Percentiles rank a stretch among this genome's conserved stretches.
Evolutionary conservation across 2,113 vertebrate genomes (phyloP).

Genomic region (Thunnus thynnus): DNA sequence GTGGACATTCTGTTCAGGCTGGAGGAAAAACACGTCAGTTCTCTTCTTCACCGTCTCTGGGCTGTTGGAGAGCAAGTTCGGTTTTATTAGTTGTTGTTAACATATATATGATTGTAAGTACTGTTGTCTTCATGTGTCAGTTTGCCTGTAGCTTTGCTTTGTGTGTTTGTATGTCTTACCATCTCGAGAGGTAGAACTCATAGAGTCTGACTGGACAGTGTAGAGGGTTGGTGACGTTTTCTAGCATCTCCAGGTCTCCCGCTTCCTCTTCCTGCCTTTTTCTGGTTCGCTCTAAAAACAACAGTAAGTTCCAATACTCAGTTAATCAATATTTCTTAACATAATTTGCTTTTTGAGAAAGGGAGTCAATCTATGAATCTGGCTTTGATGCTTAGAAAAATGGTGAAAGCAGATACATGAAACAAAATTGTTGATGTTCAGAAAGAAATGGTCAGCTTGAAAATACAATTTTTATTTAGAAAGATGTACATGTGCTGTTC

Average conservation of each 20-base stretch:
- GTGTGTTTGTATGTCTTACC: conserved; percentile 83
- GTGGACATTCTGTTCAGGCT: conserved; percentile 86
- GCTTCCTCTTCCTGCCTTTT: conserved; percentile 85
- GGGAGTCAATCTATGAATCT: neutral
- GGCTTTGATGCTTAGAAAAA: neutral
- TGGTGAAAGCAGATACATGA: neutral
- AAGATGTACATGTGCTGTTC: too few relatives aligned
- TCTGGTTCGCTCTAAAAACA: conserved; percentile 82
- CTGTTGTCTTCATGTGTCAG: neutral
- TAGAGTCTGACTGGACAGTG: conserved; percentile 96
- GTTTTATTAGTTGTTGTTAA: neutral
- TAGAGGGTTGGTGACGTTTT: conserved; percentile 92
- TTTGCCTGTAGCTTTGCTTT: neutral
- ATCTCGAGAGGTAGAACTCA: conserved; percentile 98
- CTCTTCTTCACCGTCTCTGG: conserved; percentile 92
- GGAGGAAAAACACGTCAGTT: conserved; percentile 93
- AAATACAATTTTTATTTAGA: too few relatives aligned
- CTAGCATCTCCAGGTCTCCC: conserved; percentile 88
- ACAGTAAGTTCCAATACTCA: neutral
- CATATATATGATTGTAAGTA: neutral
- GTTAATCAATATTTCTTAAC: neutral
- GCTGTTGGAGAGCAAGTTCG: conserved; percentile 73
- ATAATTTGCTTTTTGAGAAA: neutral
- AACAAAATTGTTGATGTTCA: neutral
- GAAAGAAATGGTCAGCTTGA: too few relatives aligned